Evolutionary conservation across 1,140 invertebrate species (phyloP).

Genomic region (Tetragonula clypearis): DNA sequence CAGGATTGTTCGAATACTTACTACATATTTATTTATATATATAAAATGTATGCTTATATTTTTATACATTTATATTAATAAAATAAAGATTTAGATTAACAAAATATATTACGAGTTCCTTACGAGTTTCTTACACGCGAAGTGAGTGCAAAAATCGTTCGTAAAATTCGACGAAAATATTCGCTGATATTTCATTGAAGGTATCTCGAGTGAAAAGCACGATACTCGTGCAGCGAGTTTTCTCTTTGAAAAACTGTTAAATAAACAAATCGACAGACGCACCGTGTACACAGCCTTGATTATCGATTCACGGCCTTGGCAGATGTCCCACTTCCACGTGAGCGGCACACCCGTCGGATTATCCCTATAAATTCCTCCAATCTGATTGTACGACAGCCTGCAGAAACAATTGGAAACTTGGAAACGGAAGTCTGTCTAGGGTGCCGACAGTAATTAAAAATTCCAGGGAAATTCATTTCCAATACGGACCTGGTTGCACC

Average conservation of each 20-base stretch:
- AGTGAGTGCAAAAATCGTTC: no score
- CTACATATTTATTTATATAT: no score
- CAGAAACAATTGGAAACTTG: constrained; percentile 62
- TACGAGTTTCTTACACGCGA: no score
- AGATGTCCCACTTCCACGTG: constrained; percentile 61
- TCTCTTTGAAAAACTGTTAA: not conserved
- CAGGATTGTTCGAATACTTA: no score
- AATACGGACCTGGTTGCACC: constrained; percentile 55
- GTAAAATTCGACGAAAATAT: no score
- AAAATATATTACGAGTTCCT: no score
- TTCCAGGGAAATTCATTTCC: constrained; percentile 58
- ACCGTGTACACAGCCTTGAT: constrained; percentile 56
- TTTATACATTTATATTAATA: no score
- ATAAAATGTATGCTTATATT: no score
- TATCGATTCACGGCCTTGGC: constrained; percentile 34
- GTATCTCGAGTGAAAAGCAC: no score
- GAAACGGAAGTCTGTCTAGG: constrained; percentile 19
- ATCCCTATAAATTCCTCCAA: constrained; percentile 67
- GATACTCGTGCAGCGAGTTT: no score
- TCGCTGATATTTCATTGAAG: no score
- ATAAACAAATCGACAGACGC: not conserved
- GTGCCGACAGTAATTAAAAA: constrained; percentile 63
- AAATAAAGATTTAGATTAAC: no score
- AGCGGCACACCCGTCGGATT: constrained; percentile 58
- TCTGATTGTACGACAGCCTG: constrained; percentile 72